Evolutionary conservation across 2,888 invertebrate genomes (phyloP), one percentile per base, ranked within the genome.

Genomic region (Anodontia alba): DNA sequence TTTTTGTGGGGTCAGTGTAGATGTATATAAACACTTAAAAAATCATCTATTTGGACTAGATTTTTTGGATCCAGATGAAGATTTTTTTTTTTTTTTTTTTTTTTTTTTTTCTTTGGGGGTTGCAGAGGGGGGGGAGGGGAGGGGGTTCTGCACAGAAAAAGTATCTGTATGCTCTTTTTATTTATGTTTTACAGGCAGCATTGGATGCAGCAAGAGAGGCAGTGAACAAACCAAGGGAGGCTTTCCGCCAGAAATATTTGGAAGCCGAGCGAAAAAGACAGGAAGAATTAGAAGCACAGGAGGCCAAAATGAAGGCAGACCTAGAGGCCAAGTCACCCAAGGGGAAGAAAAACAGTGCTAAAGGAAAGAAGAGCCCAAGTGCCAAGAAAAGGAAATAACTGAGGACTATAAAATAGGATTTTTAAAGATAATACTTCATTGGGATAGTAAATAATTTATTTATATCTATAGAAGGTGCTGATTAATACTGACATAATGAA

Each of bases 301-400:
- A 94, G 76, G 93, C 93, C 8, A 91, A 91, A 26, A 54, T 90
- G 46, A 89, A 88, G 67, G 93, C 93, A 1, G 94, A 93, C 54
- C 88, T 84, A n/a, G 93, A 93, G 69, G 88, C 90, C 3, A 93
- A 92, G 72, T 90, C 94, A 23, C 92, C 93, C 0, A 94, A 93
- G 83, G 91, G 92, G 23, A 89, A 90, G 81, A 90, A 89, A 66
- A 90, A 89, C 57, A 92, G 91, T 78, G 91, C 92, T 36, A 91
- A 91, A 68, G 90, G 89, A 26, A 91, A 91, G 76, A 38, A 38
- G 12, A 38, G 38, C 74, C 88, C 92, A 8, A 82, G 87, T 26
- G 90, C 89, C 23, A 91, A 91, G 76, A 94, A 93, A 82, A 92
- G 93, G 88, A 91, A 91, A 82, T 97, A 89, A 85, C 29, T 73